These are phyloP conservation scores for Myrmecophaga tridactyla DNA, from an alignment of 2,113 vertebrate genomes.

Conservation along the genomic window DNA sequence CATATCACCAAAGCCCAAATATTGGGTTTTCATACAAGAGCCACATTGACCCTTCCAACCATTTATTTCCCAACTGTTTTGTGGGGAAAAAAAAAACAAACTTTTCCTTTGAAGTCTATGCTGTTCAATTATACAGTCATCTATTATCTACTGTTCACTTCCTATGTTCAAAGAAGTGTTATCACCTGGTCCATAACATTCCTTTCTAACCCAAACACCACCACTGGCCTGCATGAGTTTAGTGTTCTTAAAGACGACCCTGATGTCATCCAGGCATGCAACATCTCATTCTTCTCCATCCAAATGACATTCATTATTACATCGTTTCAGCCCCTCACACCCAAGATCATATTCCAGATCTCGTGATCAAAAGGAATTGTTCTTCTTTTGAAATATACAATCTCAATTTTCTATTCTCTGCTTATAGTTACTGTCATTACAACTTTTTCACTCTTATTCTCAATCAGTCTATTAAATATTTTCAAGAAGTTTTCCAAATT, in stretches of 20 bases:
- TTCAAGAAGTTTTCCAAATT: not conserved
- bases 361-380: not conserved
- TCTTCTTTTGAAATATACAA: not conserved
- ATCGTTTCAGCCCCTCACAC: not conserved
- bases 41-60: not conserved
- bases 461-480: not conserved
- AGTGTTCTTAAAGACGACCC: not conserved
- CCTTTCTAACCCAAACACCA: not conserved
- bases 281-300: not conserved
- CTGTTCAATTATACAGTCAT: not conserved
- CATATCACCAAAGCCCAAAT: not conserved
- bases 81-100: not conserved
- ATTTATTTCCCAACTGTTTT: not conserved
- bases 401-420: not conserved
- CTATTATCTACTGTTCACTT: not conserved
- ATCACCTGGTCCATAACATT: not conserved
- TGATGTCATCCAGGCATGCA: not conserved
- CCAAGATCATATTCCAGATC: not conserved
- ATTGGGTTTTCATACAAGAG: not conserved
- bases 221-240: not conserved
- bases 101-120: not conserved
- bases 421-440: not conserved
- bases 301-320: not conserved
- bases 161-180: not conserved
- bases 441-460: not conserved